Evolutionary conservation across 2,113 vertebrate species (phyloP).

Genomic region (Burhinus oedicnemus): DNA sequence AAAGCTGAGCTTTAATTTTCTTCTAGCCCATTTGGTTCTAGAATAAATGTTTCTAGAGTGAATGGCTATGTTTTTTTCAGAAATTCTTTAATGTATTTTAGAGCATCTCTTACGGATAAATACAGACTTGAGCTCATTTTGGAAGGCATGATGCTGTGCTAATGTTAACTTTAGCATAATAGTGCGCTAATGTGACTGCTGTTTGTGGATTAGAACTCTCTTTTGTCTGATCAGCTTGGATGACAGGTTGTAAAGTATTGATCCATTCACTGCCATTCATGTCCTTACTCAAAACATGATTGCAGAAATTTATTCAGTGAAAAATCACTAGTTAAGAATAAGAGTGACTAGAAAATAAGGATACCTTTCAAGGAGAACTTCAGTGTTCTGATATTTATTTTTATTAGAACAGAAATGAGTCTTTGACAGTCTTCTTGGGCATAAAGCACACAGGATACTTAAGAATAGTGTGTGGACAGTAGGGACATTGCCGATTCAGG

Average conservation of each 20-base stretch:
- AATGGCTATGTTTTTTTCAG: background rate
- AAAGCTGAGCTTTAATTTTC: background rate
- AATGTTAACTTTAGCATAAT: background rate
- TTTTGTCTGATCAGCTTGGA: background rate
- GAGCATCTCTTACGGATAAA: background rate
- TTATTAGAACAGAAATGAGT: background rate
- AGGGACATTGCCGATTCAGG: background rate
- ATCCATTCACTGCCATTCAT: background rate
- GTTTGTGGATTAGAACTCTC: background rate
- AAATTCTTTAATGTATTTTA: background rate
- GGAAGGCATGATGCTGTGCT: background rate
- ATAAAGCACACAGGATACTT: background rate
- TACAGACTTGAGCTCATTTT: background rate
- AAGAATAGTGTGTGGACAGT: background rate
- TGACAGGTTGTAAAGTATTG: background rate
- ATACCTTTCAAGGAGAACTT: background rate
- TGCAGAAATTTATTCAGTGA: background rate
- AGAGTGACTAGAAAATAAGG: background rate
- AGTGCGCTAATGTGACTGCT: background rate
- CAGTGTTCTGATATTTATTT: background rate
- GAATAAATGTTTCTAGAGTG: background rate
- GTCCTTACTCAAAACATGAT: background rate
- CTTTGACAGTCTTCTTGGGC: background rate
- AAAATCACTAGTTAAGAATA: background rate
- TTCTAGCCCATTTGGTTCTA: background rate